phyloP scores from a whole-genome alignment of 1,140 invertebrate genomes.

The Maniola jurtina region DNA sequence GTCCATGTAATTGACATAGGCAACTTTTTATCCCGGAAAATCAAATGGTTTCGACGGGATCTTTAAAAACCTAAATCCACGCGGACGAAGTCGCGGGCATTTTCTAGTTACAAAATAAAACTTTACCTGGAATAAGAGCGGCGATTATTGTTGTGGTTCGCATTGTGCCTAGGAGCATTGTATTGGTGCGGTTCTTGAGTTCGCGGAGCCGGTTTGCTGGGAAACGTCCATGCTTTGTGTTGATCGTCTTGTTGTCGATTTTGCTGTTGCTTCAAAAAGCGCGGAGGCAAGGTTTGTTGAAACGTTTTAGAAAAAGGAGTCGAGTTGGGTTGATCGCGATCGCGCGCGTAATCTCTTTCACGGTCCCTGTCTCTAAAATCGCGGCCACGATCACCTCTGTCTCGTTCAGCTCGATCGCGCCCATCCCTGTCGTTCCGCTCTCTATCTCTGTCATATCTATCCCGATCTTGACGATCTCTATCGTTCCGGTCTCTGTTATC shows the following conservation, averaged over 20 bases:
- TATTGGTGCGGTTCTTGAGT: constrained; percentile 67
- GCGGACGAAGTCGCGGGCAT: no score
- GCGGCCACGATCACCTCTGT: constrained; percentile 40
- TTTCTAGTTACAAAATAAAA: background rate
- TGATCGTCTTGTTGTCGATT: constrained; percentile 68
- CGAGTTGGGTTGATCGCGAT: constrained; percentile 50
- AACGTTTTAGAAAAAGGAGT: constrained; percentile 84
- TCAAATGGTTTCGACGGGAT: no score
- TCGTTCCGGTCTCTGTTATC: constrained; percentile 59
- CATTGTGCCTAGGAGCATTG: constrained; percentile 60
- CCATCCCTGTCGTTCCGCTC: constrained; percentile 59
- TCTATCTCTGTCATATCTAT: constrained; percentile 72
- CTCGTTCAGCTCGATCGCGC: constrained; percentile 50
- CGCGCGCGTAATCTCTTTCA: constrained; percentile 9
- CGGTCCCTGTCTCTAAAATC: constrained; percentile 23
- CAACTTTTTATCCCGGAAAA: no score
- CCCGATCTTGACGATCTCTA: constrained; percentile 67
- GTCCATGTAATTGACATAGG: no score
- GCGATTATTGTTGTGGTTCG: constrained; percentile 53
- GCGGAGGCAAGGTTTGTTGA: constrained; percentile 89
- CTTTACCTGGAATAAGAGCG: constrained; percentile 69
- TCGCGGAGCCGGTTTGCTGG: constrained; percentile 66
- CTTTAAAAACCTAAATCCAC: no score
- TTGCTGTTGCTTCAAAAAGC: constrained; percentile 89
- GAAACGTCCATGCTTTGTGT: constrained; percentile 65